Percentiles rank a stretch among this genome's conserved stretches.
phyloP scores from a whole-genome alignment of 2,888 invertebrate genomes.

The Cosmopolites sordidus region DNA sequence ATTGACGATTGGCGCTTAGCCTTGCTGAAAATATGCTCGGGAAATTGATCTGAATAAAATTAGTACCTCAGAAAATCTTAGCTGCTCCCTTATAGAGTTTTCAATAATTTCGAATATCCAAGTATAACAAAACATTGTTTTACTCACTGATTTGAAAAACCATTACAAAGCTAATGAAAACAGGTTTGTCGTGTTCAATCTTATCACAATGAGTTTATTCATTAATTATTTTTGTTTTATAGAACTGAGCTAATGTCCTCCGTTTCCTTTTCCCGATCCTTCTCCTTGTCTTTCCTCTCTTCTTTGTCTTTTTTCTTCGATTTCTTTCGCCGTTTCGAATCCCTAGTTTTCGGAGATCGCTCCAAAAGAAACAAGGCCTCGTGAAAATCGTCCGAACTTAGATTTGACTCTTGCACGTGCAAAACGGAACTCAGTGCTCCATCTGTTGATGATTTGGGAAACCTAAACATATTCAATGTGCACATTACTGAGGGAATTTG shows the following conservation, averaged over 20 bases:
- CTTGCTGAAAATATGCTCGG: too few relatives aligned
- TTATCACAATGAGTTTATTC: background rate
- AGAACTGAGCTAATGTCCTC: conserved; percentile 51
- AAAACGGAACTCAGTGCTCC: conserved; percentile 56
- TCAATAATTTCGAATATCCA: too few relatives aligned
- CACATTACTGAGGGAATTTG: too few relatives aligned
- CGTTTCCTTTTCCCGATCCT: conserved; percentile 27
- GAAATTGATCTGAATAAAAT: too few relatives aligned
- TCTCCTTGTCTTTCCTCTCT: conserved; percentile 38
- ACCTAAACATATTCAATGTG: too few relatives aligned
- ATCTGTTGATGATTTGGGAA: conserved; percentile 56
- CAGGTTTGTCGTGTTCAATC: background rate
- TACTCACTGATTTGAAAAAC: too few relatives aligned
- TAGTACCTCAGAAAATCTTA: too few relatives aligned
- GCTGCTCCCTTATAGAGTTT: too few relatives aligned
- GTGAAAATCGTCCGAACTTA: conserved; percentile 57
- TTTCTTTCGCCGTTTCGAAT: conserved; percentile 50
- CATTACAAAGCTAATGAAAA: background rate
- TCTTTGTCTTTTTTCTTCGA: conserved; percentile 50
- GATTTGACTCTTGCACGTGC: conserved; percentile 55
- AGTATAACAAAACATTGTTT: too few relatives aligned
- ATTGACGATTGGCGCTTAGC: too few relatives aligned
- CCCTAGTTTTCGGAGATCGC: conserved; percentile 51
- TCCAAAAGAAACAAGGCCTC: conserved; percentile 55
- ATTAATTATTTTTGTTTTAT: conserved; percentile 36